These are phyloP conservation scores for Nomada goodeniana DNA, from an alignment of 2,888 invertebrate species.

Conservation along the genomic window DNA sequence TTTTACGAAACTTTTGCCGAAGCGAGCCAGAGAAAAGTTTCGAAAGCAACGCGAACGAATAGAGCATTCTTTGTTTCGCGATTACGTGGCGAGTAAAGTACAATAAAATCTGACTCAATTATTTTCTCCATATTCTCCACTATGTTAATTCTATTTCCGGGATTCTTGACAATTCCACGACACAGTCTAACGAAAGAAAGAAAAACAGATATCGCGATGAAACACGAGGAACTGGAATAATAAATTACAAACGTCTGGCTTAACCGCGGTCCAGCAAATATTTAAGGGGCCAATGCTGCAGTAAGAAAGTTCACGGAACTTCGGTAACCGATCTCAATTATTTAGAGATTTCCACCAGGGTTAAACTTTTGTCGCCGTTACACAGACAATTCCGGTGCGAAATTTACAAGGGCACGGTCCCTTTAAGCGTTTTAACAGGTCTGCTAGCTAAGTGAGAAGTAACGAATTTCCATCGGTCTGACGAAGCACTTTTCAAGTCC, in stretches of 20 bases:
- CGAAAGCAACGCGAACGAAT: neutral
- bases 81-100: neutral
- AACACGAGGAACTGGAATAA: neutral
- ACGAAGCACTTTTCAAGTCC: conserved; percentile 68
- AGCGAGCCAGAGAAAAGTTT: neutral
- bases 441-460: conserved; percentile 60
- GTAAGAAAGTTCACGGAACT: conserved; percentile 3
- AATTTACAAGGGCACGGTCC: conserved; percentile 35
- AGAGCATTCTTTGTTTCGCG: neutral
- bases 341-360: conserved; percentile 1
- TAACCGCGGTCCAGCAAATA: neutral
- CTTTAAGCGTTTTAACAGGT: conserved; percentile 58
- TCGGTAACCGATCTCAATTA: neutral
- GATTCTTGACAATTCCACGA: neutral
- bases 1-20: neutral
- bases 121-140: neutral
- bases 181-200: neutral
- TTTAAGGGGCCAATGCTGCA: conserved; percentile 1
- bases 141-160: conserved; percentile 13
- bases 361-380: neutral
- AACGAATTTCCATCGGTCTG: conserved; percentile 68
- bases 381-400: neutral
- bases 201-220: neutral
- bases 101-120: neutral
- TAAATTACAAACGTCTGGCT: neutral